Base-by-base conservation (phyloP, 2,797 vertebrate species). In the Fratercula arctica region DNA sequence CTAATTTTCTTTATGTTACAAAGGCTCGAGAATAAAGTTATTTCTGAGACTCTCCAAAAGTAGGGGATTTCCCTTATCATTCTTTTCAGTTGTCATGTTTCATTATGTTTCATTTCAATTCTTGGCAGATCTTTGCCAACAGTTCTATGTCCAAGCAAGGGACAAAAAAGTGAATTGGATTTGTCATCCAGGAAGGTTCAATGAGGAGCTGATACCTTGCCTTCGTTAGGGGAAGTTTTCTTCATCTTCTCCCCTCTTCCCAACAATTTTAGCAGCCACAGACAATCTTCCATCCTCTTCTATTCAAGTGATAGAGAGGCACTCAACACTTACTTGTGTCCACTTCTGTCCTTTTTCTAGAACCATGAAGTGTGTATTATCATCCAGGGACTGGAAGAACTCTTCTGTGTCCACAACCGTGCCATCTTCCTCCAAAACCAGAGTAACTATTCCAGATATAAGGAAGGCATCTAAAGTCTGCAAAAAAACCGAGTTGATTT, bases 381-480 rank as follows among this genome's bases (percentile, higher is more conserved):
- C 92, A 51, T 96, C 97, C 87, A 99, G 91, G 46, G 98, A 98
- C 87, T 93, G 98, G 87, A 99, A 99, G 95, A 99, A 99, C 24
- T 98, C 98, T 76, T 99, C 98, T 0, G 98, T 98, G 89, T 99
- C 99, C 79, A 99, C 99, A 95, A 98, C 96, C 0, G 98, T 99
- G 83, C 99, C 99, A 37, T 99, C 99, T 91, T 99, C 98, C 86
- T 99, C 99, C 94, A 99, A 97, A 60, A 99, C 99, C 95, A 99
- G 93, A 5, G 98, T 98, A 74, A 98, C 95, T 74, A 98, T 48
- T 28, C 97, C 95, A 53, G 98, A 94, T 86, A 99, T 86, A 84
- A 98, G 43, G 2, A 99, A 98, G 28, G 97, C 98, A 35, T 98
- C 97, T 41, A 98, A 96, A 11, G 98, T 98, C 99, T 99, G 97